Base-by-base conservation (phyloP, 2,113 vertebrate genomes). In the Mirounga angustirostris region DNA sequence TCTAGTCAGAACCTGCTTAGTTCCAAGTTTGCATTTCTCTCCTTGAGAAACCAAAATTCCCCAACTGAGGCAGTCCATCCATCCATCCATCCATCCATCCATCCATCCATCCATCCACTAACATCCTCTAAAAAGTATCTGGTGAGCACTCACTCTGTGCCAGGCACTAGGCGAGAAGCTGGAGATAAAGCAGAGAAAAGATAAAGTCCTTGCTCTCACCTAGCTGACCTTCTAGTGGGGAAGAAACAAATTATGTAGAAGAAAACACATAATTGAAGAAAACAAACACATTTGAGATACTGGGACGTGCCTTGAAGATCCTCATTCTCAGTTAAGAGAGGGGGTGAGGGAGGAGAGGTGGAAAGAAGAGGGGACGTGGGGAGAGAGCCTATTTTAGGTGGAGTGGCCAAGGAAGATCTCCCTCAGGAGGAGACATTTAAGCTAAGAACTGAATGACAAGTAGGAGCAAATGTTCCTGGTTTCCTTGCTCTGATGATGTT, bases 191-290 rank as follows among this genome's bases (percentile, higher is more conserved):
- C 54, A 71, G 19, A 73, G 88, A 78, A 96, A 89, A 85, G 14
- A 46, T 33, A 93, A 96, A 40, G n/a, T 36, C 63, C 69, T 92
- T 65, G 36, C 43, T 76, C n/a, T 97, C 43, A 87, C 28, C 59
- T n/a, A 71, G 30, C 43, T 78, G 24, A 73, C 36, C 43, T 54
- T 89, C 30, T 21, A 30, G n/a, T 54, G 46, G 33, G 63, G 11
- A 89, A 91, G 65, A 81, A 94, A 82, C 28, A 94, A 91, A 83
- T 89, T 76, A 71, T 30, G 30, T 22, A 73, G 71, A 92, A 90
- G 61, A 86, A 18, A 80, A 86, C 12, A 63, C 82, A 33, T 33
- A 59, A 52, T 2, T 84, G 26, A 81, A 78, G 58, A 90, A 81
- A 85, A 71, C 10, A 2, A 94, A 65, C 81, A 58, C 21, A 87